Percentiles rank a stretch among this genome's conserved stretches.
phyloP scores from a whole-genome alignment of 2,888 invertebrate species.

The Leptogaster cylindrica region DNA sequence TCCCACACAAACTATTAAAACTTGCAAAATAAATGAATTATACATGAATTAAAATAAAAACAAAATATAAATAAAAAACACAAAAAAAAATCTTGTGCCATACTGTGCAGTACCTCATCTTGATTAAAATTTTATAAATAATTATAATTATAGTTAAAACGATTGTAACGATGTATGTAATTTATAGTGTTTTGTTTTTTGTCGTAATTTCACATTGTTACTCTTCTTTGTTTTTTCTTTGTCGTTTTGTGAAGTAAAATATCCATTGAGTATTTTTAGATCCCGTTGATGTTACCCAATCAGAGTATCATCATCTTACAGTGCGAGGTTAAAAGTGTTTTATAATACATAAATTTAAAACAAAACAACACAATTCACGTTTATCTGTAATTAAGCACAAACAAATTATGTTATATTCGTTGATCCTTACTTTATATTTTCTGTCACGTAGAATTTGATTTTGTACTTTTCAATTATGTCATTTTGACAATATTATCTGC shows the following conservation, averaged over 20 bases:
- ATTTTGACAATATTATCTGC: conserved; percentile 16
- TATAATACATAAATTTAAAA: too few relatives aligned
- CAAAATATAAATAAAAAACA: conserved; percentile 47
- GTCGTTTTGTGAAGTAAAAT: conserved; percentile 1
- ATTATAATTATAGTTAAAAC: background rate
- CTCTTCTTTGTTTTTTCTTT: background rate
- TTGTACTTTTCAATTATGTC: conserved; percentile 27
- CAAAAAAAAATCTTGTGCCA: conserved; percentile 57
- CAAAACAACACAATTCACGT: too few relatives aligned
- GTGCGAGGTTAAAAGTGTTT: too few relatives aligned
- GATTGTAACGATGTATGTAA: background rate
- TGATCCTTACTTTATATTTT: conserved; percentile 6
- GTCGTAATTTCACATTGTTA: background rate
- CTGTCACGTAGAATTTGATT: conserved; percentile 6
- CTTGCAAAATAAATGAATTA: too few relatives aligned
- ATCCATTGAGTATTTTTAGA: conserved; percentile 43
- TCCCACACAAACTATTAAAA: too few relatives aligned
- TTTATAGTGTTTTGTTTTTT: background rate
- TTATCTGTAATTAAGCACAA: conserved; percentile 15
- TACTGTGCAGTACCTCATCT: conserved; percentile 63
- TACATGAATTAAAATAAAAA: conserved; percentile 32
- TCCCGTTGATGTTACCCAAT: conserved; percentile 43
- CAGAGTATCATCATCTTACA: background rate
- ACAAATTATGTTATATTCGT: background rate
- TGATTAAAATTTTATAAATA: conserved; percentile 10